phyloP scores from a whole-genome alignment of 2,888 invertebrate species.

The Quadroppia sp. region DNA sequence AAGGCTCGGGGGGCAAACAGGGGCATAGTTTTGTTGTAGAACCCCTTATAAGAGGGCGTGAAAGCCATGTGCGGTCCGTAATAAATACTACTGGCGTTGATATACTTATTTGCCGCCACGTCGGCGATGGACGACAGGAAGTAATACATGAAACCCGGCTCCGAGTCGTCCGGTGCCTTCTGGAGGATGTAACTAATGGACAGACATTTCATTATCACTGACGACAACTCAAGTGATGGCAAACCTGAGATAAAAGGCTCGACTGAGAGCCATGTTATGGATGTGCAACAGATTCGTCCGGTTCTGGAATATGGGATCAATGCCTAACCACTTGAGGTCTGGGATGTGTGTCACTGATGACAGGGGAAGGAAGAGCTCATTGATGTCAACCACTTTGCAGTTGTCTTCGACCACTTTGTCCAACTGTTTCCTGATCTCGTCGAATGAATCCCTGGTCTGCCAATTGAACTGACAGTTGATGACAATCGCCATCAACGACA shows the following conservation, averaged over 20 bases:
- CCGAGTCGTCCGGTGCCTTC: slow-evolving; percentile 83
- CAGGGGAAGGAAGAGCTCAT: slow-evolving; percentile 74
- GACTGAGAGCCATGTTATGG: slow-evolving; percentile 92
- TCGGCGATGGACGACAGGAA: slow-evolving; percentile 92
- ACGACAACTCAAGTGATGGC: background rate
- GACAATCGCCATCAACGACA: background rate
- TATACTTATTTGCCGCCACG: slow-evolving; percentile 82
- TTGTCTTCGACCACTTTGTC: slow-evolving; percentile 79
- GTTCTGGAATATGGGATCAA: slow-evolving; percentile 90
- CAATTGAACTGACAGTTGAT: slow-evolving; percentile 74
- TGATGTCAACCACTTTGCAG: slow-evolving; percentile 79
- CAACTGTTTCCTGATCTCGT: slow-evolving; percentile 76
- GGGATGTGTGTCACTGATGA: slow-evolving; percentile 86
- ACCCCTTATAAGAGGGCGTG: slow-evolving; percentile 86
- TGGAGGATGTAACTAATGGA: slow-evolving; percentile 71
- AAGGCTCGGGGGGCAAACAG: slow-evolving; percentile 84
- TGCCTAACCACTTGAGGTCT: slow-evolving; percentile 86
- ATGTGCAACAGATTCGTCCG: slow-evolving; percentile 85
- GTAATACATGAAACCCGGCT: slow-evolving; percentile 98
- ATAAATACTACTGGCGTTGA: slow-evolving; percentile 88
- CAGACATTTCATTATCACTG: too few relatives aligned
- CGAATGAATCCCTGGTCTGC: slow-evolving; percentile 84
- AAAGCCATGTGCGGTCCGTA: slow-evolving; percentile 92
- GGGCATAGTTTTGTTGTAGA: slow-evolving; percentile 92
- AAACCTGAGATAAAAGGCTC: slow-evolving; percentile 83